Evolutionary conservation across 2,888 invertebrate genomes (phyloP).

Genomic region (Ichneumon xanthorius): DNA sequence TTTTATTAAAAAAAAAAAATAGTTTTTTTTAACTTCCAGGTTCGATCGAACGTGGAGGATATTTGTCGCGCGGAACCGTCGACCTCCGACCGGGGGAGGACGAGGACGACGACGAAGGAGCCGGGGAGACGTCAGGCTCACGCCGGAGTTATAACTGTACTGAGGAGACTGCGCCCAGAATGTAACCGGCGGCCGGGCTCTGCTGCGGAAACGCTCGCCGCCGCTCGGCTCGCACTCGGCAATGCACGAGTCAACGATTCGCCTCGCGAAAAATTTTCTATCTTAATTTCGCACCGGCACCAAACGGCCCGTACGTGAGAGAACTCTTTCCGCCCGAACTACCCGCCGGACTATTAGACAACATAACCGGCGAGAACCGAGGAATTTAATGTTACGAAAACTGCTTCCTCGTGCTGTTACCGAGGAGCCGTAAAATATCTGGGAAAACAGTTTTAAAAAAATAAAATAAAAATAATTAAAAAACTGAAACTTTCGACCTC

Average conservation of each 20-base stretch:
- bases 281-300: slow-evolving; percentile 31
- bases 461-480: not conserved
- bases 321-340: slow-evolving; percentile 17
- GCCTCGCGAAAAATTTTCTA: slow-evolving; percentile 42
- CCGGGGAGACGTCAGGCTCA: slow-evolving; percentile 75
- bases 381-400: slow-evolving; percentile 32
- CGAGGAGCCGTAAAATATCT: not conserved
- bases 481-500: slow-evolving; percentile 1
- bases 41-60: not conserved
- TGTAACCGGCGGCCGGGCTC: slow-evolving; percentile 47
- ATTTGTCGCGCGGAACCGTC: slow-evolving; percentile 35
- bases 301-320: slow-evolving; percentile 9
- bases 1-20: not conserved
- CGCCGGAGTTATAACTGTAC: slow-evolving; percentile 81
- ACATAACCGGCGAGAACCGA: not conserved
- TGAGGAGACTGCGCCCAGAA: slow-evolving; percentile 72
- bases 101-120: slow-evolving; percentile 47
- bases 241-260: slow-evolving; percentile 41
- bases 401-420: not conserved
- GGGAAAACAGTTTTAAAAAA: not conserved
- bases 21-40: not conserved
- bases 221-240: slow-evolving; percentile 36
- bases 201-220: slow-evolving; percentile 22
- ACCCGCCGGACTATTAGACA: not conserved
- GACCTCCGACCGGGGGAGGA: slow-evolving; percentile 42